Conservation (phyloP, 2,113 vertebrate genomes). For the Tursiops truncatus region DNA sequence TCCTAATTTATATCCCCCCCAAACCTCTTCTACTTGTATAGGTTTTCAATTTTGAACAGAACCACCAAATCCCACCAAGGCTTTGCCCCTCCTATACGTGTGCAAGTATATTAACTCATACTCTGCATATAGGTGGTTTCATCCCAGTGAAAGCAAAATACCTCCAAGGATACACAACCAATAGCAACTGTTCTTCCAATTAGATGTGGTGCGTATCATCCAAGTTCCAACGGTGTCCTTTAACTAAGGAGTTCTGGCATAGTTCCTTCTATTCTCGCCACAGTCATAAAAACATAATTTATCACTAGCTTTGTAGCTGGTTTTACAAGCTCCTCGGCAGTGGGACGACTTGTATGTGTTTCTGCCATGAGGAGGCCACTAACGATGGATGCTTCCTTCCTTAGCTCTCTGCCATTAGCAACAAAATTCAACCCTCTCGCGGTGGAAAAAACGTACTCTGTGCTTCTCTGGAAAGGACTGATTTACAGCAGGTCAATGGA, state of each 20-base stretch:
- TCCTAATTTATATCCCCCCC: neutral
- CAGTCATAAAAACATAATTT: neutral
- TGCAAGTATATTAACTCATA: neutral
- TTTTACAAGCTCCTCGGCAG: neutral
- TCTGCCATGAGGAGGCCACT: neutral
- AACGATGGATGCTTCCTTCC: neutral
- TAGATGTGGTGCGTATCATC: rapidly evolving
- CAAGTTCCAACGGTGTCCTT: neutral
- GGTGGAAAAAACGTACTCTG: rapidly evolving
- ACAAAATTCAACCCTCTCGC: neutral
- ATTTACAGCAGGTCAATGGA: neutral
- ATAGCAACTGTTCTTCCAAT: neutral
- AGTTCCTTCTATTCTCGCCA: neutral
- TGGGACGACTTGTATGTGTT: neutral
- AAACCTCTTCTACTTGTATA: neutral
- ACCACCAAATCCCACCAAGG: neutral
- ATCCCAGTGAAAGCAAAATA: neutral
- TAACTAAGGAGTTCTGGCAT: neutral
- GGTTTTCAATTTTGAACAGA: neutral
- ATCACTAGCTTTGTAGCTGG: neutral
- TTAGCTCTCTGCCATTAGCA: neutral
- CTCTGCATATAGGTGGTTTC: neutral
- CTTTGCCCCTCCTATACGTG: neutral
- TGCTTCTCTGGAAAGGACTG: neutral
- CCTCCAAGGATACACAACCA: neutral